phyloP scores from a whole-genome alignment of 1,140 invertebrate genomes.

The Conus betulinus region DNA sequence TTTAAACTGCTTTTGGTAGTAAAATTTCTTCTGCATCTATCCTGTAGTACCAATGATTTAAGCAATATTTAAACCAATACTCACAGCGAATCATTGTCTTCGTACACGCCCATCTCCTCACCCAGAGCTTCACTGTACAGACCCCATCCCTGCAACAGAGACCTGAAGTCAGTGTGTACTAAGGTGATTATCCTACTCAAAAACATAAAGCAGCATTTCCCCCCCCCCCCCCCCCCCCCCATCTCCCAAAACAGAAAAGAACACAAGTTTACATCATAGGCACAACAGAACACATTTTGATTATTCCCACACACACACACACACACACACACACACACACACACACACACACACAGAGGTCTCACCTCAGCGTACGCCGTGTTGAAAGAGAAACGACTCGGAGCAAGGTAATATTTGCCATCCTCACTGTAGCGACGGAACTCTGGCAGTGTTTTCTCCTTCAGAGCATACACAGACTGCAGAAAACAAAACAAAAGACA shows the following conservation, averaged over 20 bases:
- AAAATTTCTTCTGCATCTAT: too few relatives aligned
- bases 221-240: too few relatives aligned
- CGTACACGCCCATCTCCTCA: slow-evolving; percentile 73
- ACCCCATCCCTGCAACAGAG: slow-evolving; percentile 73
- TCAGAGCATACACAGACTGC: slow-evolving; percentile 45
- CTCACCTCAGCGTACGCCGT: slow-evolving; percentile 73
- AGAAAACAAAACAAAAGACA: slow-evolving; percentile 30
- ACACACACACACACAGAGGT: neutral
- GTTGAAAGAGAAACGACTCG: slow-evolving; percentile 71
- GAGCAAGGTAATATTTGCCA: slow-evolving; percentile 63
- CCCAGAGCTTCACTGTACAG: slow-evolving; percentile 75
- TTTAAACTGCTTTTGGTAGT: too few relatives aligned
- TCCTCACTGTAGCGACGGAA: slow-evolving; percentile 70
- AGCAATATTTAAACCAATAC: slow-evolving; percentile 25
- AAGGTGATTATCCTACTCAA: neutral
- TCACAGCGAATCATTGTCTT: slow-evolving; percentile 71
- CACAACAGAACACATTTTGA: too few relatives aligned
- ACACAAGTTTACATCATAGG: too few relatives aligned
- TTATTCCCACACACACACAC: neutral
- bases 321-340: neutral
- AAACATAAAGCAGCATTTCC: too few relatives aligned
- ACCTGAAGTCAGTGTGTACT: neutral
- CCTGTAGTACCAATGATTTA: too few relatives aligned
- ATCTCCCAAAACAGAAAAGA: too few relatives aligned
- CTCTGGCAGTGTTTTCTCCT: slow-evolving; percentile 53